Percentiles rank a stretch among this genome's conserved stretches.
phyloP scores from a whole-genome alignment of 92 coral and sea anemone species.

The Ricordea florida region DNA sequence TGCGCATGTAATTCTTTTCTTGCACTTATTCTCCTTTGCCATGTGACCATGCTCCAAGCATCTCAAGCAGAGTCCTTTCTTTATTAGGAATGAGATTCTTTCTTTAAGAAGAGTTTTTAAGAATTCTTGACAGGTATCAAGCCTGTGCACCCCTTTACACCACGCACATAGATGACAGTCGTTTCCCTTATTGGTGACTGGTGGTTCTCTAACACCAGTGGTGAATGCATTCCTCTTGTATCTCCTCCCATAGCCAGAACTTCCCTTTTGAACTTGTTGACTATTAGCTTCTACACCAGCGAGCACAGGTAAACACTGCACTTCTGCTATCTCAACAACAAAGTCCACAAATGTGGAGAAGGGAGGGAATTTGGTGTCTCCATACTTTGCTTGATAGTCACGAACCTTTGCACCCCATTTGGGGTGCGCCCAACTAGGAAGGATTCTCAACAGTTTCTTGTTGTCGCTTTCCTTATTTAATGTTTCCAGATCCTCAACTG shows the following conservation, averaged over 20 bases:
- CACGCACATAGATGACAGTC: neutral
- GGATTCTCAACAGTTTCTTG: no score
- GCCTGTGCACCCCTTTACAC: no score
- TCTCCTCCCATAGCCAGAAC: no score
- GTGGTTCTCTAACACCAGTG: no score
- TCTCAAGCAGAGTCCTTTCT: conserved; percentile 41
- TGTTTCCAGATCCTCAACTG: no score
- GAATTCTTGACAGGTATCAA: conserved; percentile 7
- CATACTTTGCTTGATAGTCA: no score
- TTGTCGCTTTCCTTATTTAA: no score
- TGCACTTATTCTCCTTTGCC: conserved; percentile 44
- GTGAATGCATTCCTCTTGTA: no score
- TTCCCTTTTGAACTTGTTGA: no score
- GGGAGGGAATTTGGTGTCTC: neutral
- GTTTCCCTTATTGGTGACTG: conserved; percentile 1
- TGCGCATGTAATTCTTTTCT: conserved; percentile 12
- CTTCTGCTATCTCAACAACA: conserved; percentile 18
- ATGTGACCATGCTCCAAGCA: conserved; percentile 43
- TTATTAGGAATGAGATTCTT: conserved; percentile 25
- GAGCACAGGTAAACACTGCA: conserved; percentile 25
- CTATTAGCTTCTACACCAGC: no score
- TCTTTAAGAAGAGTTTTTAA: conserved; percentile 8
- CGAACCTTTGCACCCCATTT: conserved; percentile 32
- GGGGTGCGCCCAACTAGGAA: conserved; percentile 29
- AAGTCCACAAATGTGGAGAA: no score